phyloP scores from a whole-genome alignment of 2,888 invertebrate genomes.

The Andrena chrysosceles region DNA sequence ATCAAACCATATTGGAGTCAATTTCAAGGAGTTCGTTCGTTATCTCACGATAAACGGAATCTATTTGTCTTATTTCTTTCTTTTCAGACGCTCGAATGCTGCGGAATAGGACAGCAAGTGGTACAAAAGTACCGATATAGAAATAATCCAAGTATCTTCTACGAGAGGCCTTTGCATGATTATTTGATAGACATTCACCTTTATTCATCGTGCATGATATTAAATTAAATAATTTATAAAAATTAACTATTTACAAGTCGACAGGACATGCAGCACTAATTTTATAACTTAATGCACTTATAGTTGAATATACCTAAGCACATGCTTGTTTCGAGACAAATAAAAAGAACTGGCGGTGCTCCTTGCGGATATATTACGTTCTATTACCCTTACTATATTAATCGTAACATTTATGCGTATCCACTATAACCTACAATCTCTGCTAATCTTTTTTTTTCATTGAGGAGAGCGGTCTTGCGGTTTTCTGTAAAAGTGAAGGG shows the following conservation, averaged over 20 bases:
- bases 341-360: constrained; percentile 78
- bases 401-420: constrained; percentile 77
- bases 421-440: constrained; percentile 80
- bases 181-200: constrained; percentile 64
- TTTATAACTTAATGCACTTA: constrained; percentile 72
- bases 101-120: constrained; percentile 18
- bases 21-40: constrained; percentile 8
- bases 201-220: constrained; percentile 65
- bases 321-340: constrained; percentile 73
- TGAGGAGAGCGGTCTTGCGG: constrained; percentile 80
- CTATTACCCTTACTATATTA: constrained; percentile 76
- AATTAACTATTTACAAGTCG: constrained; percentile 84
- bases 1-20: constrained; percentile 25
- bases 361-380: constrained; percentile 76
- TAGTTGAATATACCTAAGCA: constrained; percentile 73
- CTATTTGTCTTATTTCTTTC: constrained; percentile 6
- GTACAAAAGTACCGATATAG: constrained; percentile 55
- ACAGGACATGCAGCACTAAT: constrained; percentile 81
- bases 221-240: constrained; percentile 82
- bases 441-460: constrained; percentile 79
- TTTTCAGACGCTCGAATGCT: constrained; percentile 10
- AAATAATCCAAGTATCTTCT: constrained; percentile 43
- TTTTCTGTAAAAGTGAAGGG: constrained; percentile 82
- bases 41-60: constrained; percentile 33
- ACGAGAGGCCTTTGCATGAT: constrained; percentile 55